A percentile compares a stretch with the other conserved stretches of the same genome.
Conservation (phyloP, 2,888 invertebrate genomes). For the Noctuana brunneofusca region DNA sequence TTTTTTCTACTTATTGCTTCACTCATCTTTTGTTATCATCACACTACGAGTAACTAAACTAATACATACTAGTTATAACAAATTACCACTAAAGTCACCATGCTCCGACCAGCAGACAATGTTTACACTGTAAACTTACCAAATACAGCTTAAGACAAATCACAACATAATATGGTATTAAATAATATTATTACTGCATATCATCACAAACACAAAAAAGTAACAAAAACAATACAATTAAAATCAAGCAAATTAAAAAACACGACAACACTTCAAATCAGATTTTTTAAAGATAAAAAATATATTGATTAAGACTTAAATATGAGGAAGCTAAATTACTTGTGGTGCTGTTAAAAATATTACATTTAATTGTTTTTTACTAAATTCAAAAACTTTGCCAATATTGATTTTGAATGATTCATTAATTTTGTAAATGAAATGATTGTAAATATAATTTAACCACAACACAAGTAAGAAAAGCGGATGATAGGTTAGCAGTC, state of each 20-base stretch:
- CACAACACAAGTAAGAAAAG: conserved; percentile 1
- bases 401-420: background rate
- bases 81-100: conserved; percentile 11
- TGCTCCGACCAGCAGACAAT: conserved; percentile 3
- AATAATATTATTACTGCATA: background rate
- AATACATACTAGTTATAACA: background rate
- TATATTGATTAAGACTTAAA: background rate
- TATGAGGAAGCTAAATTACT: background rate
- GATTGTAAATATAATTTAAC: background rate
- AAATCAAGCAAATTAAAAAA: background rate
- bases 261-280: background rate
- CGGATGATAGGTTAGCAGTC: conserved; percentile 8
- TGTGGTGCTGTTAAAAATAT: background rate
- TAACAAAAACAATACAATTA: background rate
- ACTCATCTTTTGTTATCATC: too few species aligned
- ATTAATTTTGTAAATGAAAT: background rate
- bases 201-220: background rate
- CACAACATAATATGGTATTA: background rate
- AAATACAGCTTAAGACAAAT: conserved; percentile 9
- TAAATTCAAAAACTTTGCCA: background rate
- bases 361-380: background rate
- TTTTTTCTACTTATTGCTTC: too few species aligned
- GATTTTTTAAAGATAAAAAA: background rate
- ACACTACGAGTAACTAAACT: background rate
- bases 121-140: conserved; percentile 2